A percentile compares a stretch with the other conserved stretches of the same genome.
These are phyloP conservation scores for Rhadina sibilatrix DNA, from an alignment of 2,113 vertebrate genomes.

Conservation along the genomic window DNA sequence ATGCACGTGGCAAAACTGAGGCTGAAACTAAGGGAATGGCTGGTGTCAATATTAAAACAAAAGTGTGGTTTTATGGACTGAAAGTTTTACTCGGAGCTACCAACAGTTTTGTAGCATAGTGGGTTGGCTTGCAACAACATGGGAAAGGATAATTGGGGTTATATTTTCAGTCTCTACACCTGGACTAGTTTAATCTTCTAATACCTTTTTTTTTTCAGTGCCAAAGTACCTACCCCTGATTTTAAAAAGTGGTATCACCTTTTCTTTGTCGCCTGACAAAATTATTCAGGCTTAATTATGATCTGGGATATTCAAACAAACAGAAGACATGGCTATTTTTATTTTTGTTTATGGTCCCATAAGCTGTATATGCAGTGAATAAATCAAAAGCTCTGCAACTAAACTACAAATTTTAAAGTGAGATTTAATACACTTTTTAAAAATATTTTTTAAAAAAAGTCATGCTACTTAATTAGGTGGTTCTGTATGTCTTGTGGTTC, in stretches of 20 bases:
- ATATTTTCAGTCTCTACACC: not conserved
- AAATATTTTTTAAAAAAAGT: not conserved
- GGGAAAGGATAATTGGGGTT: not conserved
- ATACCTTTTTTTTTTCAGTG: not conserved
- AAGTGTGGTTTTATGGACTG: not conserved
- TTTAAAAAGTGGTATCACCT: not conserved
- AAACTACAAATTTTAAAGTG: not conserved
- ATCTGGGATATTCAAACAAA: not conserved
- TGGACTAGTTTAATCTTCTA: not conserved
- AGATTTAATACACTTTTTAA: not conserved
- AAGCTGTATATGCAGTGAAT: not conserved
- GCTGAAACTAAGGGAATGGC: not conserved
- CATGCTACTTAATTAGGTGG: not conserved
- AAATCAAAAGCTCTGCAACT: not conserved
- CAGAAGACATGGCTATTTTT: not conserved
- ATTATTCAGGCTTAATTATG: not conserved
- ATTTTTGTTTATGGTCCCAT: not conserved
- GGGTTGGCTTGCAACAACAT: not conserved
- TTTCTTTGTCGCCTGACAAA: not conserved
- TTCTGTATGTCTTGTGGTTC: not conserved
- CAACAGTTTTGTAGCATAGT: not conserved
- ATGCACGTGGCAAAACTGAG: not conserved
- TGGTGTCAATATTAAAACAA: not conserved
- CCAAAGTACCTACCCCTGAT: not conserved
- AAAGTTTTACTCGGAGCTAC: not conserved